A percentile compares a stretch with the other conserved stretches of the same genome.
Evolutionary conservation across 2,888 invertebrate species (phyloP).

Genomic region (Oscheius sp.): DNA sequence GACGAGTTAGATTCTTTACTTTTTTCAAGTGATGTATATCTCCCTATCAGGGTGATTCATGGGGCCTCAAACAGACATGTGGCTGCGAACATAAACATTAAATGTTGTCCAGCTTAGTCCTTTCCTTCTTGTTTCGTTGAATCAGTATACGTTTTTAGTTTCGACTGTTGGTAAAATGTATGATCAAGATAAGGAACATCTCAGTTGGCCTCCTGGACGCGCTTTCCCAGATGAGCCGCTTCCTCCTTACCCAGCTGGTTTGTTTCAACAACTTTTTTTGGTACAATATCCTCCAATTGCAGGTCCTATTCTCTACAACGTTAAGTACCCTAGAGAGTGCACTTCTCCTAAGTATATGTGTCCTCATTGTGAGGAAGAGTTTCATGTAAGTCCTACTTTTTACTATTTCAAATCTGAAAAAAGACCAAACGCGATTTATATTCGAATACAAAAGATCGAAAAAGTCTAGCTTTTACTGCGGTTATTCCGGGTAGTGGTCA

Average conservation of each 20-base stretch:
- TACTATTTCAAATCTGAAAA: not conserved
- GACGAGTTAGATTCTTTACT: not conserved
- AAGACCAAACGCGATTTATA: not conserved
- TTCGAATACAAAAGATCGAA: too few relatives aligned
- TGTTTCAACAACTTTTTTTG: not conserved
- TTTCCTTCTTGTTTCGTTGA: not conserved
- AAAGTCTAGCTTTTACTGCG: not conserved
- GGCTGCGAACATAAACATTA: conserved; percentile 21
- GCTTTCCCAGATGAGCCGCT: conserved; percentile 29
- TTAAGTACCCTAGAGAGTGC: conserved; percentile 48
- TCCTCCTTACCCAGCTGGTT: conserved; percentile 49
- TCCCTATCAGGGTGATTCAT: conserved; percentile 15
- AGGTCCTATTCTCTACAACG: conserved; percentile 51
- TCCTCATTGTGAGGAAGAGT: conserved; percentile 50
- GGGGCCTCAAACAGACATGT: conserved; percentile 11
- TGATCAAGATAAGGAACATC: conserved; percentile 21
- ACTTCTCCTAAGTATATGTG: conserved; percentile 48
- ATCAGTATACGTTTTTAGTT: not conserved
- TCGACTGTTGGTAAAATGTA: not conserved
- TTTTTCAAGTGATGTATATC: conserved; percentile 2
- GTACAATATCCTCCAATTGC: not conserved
- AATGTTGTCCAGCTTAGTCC: not conserved
- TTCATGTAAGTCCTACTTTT: conserved; percentile 30
- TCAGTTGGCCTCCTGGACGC: conserved; percentile 45
- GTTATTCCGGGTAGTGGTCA: not conserved